phyloP scores from a whole-genome alignment of 2,797 vertebrate genomes.

The Danio aesculapii region DNA sequence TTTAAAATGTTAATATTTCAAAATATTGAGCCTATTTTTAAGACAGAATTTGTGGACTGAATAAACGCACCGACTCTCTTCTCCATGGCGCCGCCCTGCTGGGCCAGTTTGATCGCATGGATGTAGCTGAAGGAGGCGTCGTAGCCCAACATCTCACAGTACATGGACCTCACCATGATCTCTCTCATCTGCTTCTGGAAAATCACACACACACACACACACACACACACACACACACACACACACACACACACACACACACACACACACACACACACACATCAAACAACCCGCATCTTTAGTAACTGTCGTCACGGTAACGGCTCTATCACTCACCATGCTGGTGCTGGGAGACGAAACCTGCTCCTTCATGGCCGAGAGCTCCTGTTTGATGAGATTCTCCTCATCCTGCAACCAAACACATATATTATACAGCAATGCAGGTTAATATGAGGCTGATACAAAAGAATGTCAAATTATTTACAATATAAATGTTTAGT shows the following conservation, averaged over 20 bases:
- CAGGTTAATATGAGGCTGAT: neutral
- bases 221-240: slow-evolving; percentile 31
- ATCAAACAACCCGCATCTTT: neutral
- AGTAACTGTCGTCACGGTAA: neutral
- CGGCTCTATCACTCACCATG: slow-evolving; percentile 78
- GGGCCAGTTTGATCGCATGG: slow-evolving; percentile 98
- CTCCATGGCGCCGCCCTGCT: slow-evolving; percentile 93
- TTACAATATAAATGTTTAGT: no score
- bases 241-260: slow-evolving; percentile 51
- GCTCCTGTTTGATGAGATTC: slow-evolving; percentile 91
- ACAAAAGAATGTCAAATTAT: no score
- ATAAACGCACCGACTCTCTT: slow-evolving; percentile 95
- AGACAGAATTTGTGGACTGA: no score
- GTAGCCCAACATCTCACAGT: slow-evolving; percentile 98
- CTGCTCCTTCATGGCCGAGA: slow-evolving; percentile 89
- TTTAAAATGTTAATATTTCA: no score
- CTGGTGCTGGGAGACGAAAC: slow-evolving; percentile 90
- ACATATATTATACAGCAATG: neutral
- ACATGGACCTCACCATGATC: slow-evolving; percentile 95
- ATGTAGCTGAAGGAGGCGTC: slow-evolving; percentile 96
- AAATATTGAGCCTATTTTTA: no score
- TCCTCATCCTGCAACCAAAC: slow-evolving; percentile 89
- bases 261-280: slow-evolving; percentile 36
- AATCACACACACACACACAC: slow-evolving; percentile 40
- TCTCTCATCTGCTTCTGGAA: slow-evolving; percentile 96